Base-by-base conservation (phyloP, 2,113 vertebrate genomes). In the Thoracochromis brauschi region DNA sequence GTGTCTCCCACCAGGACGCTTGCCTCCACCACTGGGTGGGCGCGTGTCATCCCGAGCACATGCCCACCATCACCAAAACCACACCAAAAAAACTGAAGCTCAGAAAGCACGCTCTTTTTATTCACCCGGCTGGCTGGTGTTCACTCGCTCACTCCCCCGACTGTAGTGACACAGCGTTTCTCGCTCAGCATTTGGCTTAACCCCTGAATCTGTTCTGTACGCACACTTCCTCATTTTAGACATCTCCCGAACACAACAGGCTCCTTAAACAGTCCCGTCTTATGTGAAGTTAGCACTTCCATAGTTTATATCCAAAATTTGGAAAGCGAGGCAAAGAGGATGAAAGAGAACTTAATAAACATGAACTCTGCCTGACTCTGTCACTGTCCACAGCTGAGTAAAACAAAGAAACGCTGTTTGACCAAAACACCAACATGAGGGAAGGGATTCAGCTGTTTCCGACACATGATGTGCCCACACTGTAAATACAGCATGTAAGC, bases 151-250 rank as follows among this genome's bases (percentile, higher is more conserved):
- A 60, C 90, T 80, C 65, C 91, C 84, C 80, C 26, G 58, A 89
- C 90, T 89, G 79, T 71, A 65, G 55, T 95, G 95, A 95, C 93
- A 88, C 87, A 88, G 92, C 92, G 65, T 49, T 93, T 94, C 49
- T 82, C n/a, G 31, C 88, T 60, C 82, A n/a, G 40, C 85, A 35
- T 79, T 78, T 8, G 33, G 49, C 89, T 91, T 87, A 93, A 91
- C 88, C 90, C 86, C 91, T 82, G 84, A 84, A 35, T 89, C 90
- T 26, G 81, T 11, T 84, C 54, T 71, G 35, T 17, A 9, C 19
- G 4, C 84, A 55, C 47, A 47, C 33, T 65, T 58, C 82, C 75
- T 81, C 65, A 9, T 88, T 65, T 78, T 10, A 75, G 38, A 51
- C 26, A 51, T 51, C 79, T 5, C 9, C 53, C 12, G 26, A 92